phyloP scores from a whole-genome alignment of 2,797 vertebrate genomes.

The Macrochelys suwanniensis region DNA sequence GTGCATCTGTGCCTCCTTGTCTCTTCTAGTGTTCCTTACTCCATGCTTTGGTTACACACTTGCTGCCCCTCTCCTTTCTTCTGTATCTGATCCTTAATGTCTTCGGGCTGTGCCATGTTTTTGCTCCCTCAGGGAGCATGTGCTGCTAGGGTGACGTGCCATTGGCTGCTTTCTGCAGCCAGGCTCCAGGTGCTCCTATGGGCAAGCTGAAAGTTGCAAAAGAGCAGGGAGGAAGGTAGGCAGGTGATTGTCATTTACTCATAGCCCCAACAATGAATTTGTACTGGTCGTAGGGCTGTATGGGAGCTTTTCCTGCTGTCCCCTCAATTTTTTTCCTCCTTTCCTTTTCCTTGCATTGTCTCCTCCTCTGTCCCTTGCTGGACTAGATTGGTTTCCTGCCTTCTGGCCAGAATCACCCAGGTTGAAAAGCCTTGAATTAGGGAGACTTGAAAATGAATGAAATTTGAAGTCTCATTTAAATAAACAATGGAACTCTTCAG shows the following conservation, averaged over 20 bases:
- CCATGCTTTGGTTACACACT: too few species aligned
- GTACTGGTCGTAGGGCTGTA: background rate
- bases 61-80: accelerated
- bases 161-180: background rate
- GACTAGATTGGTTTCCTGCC: background rate
- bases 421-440: background rate
- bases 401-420: background rate
- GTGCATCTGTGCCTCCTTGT: background rate
- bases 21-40: background rate
- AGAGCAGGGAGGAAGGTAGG: too few species aligned
- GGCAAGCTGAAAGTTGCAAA: too few species aligned
- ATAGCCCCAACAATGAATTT: background rate
- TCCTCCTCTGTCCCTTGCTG: background rate
- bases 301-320: background rate
- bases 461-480: background rate
- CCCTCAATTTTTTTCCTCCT: background rate
- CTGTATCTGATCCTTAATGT: background rate
- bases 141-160: background rate
- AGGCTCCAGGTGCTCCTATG: accelerated
- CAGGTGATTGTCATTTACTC: background rate
- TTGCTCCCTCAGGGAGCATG: accelerated
- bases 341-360: background rate
- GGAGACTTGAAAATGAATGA: background rate
- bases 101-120: background rate
- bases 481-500: background rate